Conservation (phyloP, 2,113 vertebrate species). For the Carassius carassius region DNA sequence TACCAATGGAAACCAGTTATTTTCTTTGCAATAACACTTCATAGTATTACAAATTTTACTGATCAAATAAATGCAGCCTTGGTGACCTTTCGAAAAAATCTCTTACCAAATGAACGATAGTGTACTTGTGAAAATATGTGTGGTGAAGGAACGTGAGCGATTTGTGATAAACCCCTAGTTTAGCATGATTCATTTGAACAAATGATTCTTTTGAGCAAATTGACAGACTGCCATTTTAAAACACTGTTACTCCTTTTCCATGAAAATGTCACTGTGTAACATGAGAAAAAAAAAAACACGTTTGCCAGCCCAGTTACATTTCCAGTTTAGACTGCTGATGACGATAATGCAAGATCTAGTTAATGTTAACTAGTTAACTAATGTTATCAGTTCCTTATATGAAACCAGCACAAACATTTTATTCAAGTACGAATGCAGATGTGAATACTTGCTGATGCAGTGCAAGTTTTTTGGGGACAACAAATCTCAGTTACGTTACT, state of each 20-base stretch:
- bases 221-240: not conserved
- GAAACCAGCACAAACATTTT: no score
- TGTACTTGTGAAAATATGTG: not conserved
- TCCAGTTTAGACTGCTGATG: not conserved
- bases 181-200: not conserved
- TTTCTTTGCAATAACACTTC: no score
- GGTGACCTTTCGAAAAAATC: not conserved
- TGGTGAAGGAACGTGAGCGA: not conserved
- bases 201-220: not conserved
- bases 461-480: no score
- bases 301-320: not conserved
- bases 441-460: no score
- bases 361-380: no score
- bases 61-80: not conserved
- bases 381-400: not conserved
- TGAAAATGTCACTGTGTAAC: not conserved
- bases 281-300: no score
- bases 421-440: no score
- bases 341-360: no score
- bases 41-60: no score
- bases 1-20: no score
- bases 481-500: no score
- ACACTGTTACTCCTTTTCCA: not conserved
- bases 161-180: not conserved
- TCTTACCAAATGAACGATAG: not conserved